phyloP scores from a whole-genome alignment of 2,888 invertebrate species.

The Daptonema setosum region DNA sequence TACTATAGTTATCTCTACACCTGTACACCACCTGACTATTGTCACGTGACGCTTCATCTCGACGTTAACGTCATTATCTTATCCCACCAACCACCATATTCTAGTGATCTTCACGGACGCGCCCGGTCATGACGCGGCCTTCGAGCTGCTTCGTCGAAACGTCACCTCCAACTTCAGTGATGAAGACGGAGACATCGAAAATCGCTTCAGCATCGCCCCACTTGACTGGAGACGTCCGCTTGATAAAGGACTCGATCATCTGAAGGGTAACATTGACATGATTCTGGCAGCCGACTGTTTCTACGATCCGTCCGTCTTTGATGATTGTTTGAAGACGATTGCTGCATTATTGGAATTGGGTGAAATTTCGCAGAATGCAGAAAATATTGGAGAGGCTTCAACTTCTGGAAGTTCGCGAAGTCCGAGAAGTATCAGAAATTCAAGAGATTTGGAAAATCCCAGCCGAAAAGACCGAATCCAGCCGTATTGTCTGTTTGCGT shows the following conservation, averaged over 20 bases:
- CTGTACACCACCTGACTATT: too few relatives aligned
- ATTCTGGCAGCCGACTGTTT: conserved; percentile 1
- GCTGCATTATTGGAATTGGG: not conserved
- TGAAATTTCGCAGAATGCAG: too few relatives aligned
- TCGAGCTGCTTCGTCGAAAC: not conserved
- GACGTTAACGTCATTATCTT: too few relatives aligned
- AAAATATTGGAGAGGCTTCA: too few relatives aligned
- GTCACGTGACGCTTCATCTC: too few relatives aligned
- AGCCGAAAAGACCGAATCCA: not conserved
- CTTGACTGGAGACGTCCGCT: not conserved
- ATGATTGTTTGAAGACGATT: not conserved
- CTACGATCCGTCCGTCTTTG: not conserved
- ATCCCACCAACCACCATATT: too few relatives aligned
- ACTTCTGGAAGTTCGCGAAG: too few relatives aligned
- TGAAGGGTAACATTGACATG: not conserved
- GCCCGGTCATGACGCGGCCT: not conserved
- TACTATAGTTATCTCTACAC: too few relatives aligned
- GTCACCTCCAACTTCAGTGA: not conserved
- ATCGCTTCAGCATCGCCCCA: not conserved
- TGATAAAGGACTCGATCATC: too few relatives aligned
- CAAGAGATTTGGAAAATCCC: too few relatives aligned
- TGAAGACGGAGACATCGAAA: not conserved
- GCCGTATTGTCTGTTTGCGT: not conserved
- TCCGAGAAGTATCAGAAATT: too few relatives aligned
- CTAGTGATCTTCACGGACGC: not conserved